Conservation (phyloP, 2,113 vertebrate species). For the Potamarius usumacintae region DNA sequence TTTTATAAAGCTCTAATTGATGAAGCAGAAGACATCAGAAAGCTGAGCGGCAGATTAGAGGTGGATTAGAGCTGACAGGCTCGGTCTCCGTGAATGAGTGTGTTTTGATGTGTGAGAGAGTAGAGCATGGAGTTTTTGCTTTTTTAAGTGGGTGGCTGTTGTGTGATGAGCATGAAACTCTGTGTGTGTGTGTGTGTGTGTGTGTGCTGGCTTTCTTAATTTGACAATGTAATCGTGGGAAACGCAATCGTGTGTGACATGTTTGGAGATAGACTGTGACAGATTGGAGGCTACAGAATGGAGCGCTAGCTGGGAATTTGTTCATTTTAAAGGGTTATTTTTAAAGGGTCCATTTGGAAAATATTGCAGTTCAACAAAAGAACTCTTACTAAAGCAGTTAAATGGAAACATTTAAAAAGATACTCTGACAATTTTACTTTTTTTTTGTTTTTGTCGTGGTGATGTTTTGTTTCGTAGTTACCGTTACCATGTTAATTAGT, state of each 20-base stretch:
- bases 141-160: constrained; percentile 17
- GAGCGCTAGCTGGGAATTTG: neutral
- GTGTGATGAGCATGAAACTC: neutral
- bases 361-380: neutral
- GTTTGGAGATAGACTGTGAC: constrained; percentile 26
- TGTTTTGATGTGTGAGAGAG: constrained; percentile 34
- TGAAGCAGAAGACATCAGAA: constrained; percentile 44
- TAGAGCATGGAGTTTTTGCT: constrained; percentile 19
- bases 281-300: neutral
- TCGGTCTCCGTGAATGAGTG: constrained; percentile 28
- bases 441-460: no score
- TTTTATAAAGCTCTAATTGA: constrained; percentile 46
- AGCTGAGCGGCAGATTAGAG: constrained; percentile 15
- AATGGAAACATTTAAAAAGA: neutral
- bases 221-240: constrained; percentile 12
- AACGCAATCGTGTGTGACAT: neutral
- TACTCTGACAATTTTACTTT: neutral
- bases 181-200: neutral
- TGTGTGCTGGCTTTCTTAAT: constrained; percentile 13
- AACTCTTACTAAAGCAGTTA: neutral
- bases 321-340: neutral
- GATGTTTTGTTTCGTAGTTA: no score
- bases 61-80: constrained; percentile 46
- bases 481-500: no score
- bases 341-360: neutral